A percentile compares a stretch with the other conserved stretches of the same genome.
These are phyloP conservation scores for Epinephelus moara DNA, from an alignment of 2,113 vertebrate genomes.

Conservation along the genomic window DNA sequence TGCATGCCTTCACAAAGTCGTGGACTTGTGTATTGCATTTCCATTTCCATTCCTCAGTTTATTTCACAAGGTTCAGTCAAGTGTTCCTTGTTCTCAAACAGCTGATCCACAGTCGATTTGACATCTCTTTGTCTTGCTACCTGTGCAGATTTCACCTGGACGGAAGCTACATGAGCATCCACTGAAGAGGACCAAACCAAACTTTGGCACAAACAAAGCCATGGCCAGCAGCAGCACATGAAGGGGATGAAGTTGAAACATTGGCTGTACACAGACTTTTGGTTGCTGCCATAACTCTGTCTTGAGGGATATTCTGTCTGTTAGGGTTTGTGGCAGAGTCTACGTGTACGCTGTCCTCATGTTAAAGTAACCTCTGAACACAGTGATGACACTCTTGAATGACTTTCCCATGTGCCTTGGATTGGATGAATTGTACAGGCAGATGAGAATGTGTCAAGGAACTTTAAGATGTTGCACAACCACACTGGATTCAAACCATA, in stretches of 20 bases:
- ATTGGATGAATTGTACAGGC: constrained; percentile 74
- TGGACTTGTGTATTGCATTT: constrained; percentile 17
- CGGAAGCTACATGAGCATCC: constrained; percentile 81
- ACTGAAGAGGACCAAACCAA: constrained; percentile 85
- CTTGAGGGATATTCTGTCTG: constrained; percentile 28
- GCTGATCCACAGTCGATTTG: background rate
- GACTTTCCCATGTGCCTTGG: constrained; percentile 91
- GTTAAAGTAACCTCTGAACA: constrained; percentile 65
- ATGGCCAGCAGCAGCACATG: constrained; percentile 88
- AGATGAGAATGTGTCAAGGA: constrained; percentile 74
- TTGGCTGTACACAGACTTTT: constrained; percentile 72
- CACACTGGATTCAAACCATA: constrained; percentile 58
- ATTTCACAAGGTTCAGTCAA: background rate
- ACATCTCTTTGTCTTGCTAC: constrained; percentile 31
- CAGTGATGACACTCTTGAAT: constrained; percentile 76
- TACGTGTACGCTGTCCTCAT: constrained; percentile 50
- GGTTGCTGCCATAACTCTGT: constrained; percentile 18
- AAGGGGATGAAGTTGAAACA: constrained; percentile 52
- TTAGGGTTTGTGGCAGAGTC: constrained; percentile 33
- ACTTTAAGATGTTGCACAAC: constrained; percentile 69
- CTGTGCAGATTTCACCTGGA: constrained; percentile 83
- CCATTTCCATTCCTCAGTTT: constrained; percentile 46
- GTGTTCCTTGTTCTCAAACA: constrained; percentile 2
- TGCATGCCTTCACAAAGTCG: background rate
- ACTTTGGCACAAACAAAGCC: constrained; percentile 87